Conservation (phyloP, 2,888 invertebrate species). For the Synanthedon andrenaeformis region DNA sequence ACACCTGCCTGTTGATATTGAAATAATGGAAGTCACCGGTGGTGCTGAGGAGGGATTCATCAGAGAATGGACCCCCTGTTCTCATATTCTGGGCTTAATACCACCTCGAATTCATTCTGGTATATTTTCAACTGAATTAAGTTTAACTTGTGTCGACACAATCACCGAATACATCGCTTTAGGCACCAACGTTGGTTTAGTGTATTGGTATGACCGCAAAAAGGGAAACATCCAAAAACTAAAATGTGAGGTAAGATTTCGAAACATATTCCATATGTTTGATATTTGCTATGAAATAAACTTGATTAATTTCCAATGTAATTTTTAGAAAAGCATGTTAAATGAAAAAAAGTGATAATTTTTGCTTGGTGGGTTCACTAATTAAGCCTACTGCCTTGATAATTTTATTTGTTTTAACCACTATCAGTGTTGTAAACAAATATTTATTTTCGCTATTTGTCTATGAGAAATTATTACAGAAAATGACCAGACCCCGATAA, state of each 20-base stretch:
- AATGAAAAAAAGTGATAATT: too few species aligned
- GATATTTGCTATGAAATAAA: constrained; percentile 5
- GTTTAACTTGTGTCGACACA: constrained; percentile 86
- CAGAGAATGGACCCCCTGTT: constrained; percentile 85
- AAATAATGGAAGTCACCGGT: constrained; percentile 50
- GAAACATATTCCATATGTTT: constrained; percentile 5
- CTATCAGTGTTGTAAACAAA: too few species aligned
- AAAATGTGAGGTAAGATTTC: constrained; percentile 79
- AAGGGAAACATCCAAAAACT: constrained; percentile 82
- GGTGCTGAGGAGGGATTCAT: constrained; percentile 67
- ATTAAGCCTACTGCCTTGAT: too few species aligned
- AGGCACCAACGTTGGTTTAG: constrained; percentile 86
- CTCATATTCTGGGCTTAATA: constrained; percentile 79
- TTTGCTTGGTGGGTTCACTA: too few species aligned
- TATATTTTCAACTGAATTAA: constrained; percentile 79
- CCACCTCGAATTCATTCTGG: constrained; percentile 81
- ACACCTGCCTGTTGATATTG: not conserved
- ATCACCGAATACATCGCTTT: constrained; percentile 84
- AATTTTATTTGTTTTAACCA: too few species aligned
- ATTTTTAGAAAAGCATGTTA: too few species aligned
- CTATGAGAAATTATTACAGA: too few species aligned
- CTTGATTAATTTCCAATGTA: constrained; percentile 1
- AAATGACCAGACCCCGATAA: too few species aligned
- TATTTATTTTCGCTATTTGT: too few species aligned
- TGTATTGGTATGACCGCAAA: constrained; percentile 88